Evolutionary conservation across 2,113 vertebrate species (phyloP).

Genomic region (Phaethon lepturus): DNA sequence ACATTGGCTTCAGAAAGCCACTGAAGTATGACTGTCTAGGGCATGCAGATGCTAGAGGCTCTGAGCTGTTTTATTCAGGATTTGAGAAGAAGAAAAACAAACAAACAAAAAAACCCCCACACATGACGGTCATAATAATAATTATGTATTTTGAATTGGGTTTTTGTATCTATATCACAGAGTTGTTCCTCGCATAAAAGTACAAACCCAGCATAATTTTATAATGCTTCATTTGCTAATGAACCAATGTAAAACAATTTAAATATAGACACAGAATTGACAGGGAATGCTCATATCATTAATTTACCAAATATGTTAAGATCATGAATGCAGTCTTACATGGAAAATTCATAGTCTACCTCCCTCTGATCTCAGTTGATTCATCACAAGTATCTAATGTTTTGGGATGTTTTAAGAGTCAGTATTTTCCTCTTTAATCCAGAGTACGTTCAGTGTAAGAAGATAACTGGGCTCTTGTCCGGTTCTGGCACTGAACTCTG

Average conservation of each 20-base stretch:
- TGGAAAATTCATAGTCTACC: not conserved
- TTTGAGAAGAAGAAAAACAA: not conserved
- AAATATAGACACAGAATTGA: not conserved
- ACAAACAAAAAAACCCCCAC: no score
- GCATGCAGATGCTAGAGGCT: not conserved
- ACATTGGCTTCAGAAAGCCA: not conserved
- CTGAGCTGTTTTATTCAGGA: constrained; percentile 56
- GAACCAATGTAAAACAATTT: not conserved
- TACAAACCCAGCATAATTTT: constrained; percentile 29
- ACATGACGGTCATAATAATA: constrained; percentile 24
- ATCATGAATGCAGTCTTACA: not conserved
- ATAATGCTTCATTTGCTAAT: constrained; percentile 48
- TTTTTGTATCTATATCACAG: constrained; percentile 2
- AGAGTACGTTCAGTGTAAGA: not conserved
- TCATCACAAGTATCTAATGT: not conserved
- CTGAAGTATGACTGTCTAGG: not conserved
- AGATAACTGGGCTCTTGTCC: not conserved
- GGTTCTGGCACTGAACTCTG: not conserved
- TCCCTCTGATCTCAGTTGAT: not conserved
- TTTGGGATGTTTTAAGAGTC: not conserved
- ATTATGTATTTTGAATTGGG: constrained; percentile 28
- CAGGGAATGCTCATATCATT: not conserved
- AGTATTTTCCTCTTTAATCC: not conserved
- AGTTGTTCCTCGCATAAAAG: not conserved
- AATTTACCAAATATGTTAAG: constrained; percentile 4